Base-by-base conservation (phyloP, 2,888 invertebrate genomes). In the Amphipoea lucens region DNA sequence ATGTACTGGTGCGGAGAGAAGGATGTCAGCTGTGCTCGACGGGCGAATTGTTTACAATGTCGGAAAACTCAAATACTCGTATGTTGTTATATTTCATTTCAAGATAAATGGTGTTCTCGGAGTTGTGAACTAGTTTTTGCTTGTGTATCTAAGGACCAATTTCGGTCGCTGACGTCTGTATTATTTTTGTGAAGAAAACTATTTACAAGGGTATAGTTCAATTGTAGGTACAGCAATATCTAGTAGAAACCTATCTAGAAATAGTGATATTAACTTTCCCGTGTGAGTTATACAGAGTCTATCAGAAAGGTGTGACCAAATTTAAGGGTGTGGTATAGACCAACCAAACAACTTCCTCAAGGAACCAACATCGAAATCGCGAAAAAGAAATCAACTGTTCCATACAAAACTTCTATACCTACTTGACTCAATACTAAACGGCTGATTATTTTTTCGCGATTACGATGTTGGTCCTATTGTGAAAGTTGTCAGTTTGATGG, bases 1-100 rank as follows among this genome's bases (percentile, higher is more conserved):
- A 79, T 40, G 54, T 72, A 69, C 51, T 40, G 40, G 68, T 62
- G 85, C 5, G 65, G 71, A 82, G 36, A 62, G 74, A 86, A 23
- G 36, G 9, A 45, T 65, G 71, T 74, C 83, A 76, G 84, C 83
- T 84, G 84, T 2, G 14, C 54, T 45, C n/a, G 45, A 77, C 83
- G 54, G 57, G 69, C 4, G 54, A 51, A 66, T 69, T 51, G 73
- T 78, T 40, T 63, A 54, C 66, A 82, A 36, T 76, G 57, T 60
- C 36, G 66, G 65, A 74, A 71, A 84, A 23, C 29, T 81, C 45
- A 62, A 20, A 12, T 40, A 36, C 5, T 68, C 20, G 17, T 45
- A 40, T 63, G 67, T 77, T 62, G 17, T 60, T 65, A 36, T 68
- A n/a, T 69, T 68, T 48, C 9, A 60, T 78, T 78, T 69, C 36